Base-by-base conservation (phyloP, 2,797 vertebrate species). In the Meda fulgida region DNA sequence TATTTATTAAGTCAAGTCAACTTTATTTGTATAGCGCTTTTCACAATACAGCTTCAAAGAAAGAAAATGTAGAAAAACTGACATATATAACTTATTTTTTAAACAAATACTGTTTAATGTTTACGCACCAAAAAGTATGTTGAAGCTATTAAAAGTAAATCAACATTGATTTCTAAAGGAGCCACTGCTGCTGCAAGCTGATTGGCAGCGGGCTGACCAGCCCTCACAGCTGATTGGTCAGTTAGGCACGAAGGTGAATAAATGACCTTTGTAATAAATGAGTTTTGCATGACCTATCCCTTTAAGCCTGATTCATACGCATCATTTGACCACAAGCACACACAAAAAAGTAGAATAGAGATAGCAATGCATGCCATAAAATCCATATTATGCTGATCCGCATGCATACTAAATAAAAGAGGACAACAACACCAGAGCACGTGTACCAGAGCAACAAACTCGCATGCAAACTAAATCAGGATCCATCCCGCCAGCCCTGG, bases 311-410 rank as follows among this genome's bases (percentile, higher is more conserved):
- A 76, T 11, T 55, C 73, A 51, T 7, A 9, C 36, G 66, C 26
- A 76, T 23, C 29, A 14, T 8, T 26, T 58, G 9, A 58, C 70
- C 40, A 14, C 8, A 76, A 14, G 4, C 10, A 34, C 13, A 58
- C 19, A 46, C 43, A 46, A 36, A 34, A 10, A 65, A 43, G 55
- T 19, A 46, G 43, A 69, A 84, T 6, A 14, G 21, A 36, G 26
- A 63, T 48, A 79, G 21, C n/a, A 46, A 16, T 36, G 5, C 66
- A 89, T 84, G 86, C 85, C 88, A 92, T 92, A 91, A 89, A 94
- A 92, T 90, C 95, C 91, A 77, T 78, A 92, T 92, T 85, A 92
- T 92, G 91, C 88, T 85, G 92, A 92, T 89, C 92, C 89, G 94
- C 91, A 92, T 48, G 91, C 89, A 84, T 70, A 87, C 81, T 83